A percentile compares a stretch with the other conserved stretches of the same genome.
These are phyloP conservation scores for Aleiodes alternator DNA, from an alignment of 2,888 invertebrate genomes.

Conservation along the genomic window DNA sequence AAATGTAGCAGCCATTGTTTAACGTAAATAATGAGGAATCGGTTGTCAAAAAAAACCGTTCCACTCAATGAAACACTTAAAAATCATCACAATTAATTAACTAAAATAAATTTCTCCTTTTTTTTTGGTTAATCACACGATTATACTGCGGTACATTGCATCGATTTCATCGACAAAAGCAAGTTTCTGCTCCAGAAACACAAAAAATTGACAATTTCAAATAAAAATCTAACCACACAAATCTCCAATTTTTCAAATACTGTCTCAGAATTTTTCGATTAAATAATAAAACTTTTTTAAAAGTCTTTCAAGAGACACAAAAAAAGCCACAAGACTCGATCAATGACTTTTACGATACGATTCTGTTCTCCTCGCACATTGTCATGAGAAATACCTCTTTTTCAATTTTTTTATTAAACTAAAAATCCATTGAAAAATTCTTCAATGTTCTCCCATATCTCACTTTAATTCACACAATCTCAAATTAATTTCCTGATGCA, in stretches of 20 bases:
- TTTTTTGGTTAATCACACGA: constrained; percentile 16
- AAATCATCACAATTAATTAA: constrained; percentile 13
- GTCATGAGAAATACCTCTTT: background rate
- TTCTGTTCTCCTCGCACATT: constrained; percentile 31
- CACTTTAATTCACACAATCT: background rate
- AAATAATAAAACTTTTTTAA: background rate
- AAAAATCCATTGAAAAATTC: background rate
- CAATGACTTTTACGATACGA: constrained; percentile 46
- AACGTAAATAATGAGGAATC: background rate
- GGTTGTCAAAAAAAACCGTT: constrained; percentile 17
- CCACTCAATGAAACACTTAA: constrained; percentile 13
- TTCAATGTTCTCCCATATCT: background rate
- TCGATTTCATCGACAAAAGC: constrained; percentile 1
- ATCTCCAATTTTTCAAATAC: background rate
- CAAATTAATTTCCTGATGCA: background rate
- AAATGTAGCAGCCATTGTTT: constrained; percentile 81
- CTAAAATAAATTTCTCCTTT: background rate
- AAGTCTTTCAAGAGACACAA: background rate
- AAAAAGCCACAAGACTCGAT: constrained; percentile 38
- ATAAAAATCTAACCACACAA: background rate
- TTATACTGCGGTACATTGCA: constrained; percentile 12
- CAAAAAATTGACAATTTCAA: background rate
- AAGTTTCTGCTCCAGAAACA: background rate
- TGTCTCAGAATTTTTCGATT: background rate
- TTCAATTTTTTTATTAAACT: background rate